Conservation (phyloP, 2,113 vertebrate species). For the human region GRCh38 chr14:40052501-40053000, state of each 20-base stretch:
- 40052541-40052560: not conserved
- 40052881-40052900: slow-evolving; percentile 60
- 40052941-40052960: slow-evolving; percentile 66
- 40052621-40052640: not conserved
- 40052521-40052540: not conserved
- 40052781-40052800: not conserved
- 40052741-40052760: slow-evolving; percentile 28
- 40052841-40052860: slow-evolving; percentile 61
- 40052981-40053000: not conserved
- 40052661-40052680: not conserved
- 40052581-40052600: not conserved
- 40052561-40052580: not conserved
- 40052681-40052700: not conserved
- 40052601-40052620: not conserved
- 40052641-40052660: not conserved
- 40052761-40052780: slow-evolving; percentile 1
- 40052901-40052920: slow-evolving; percentile 40
- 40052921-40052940: slow-evolving; percentile 59
- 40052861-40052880: slow-evolving; percentile 4
- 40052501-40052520: not conserved
- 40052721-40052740: slow-evolving; percentile 35
- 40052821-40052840: slow-evolving; percentile 45
- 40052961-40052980: slow-evolving; percentile 7
- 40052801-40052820: not conserved
- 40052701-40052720: not conserved